Base-by-base conservation (phyloP, 2,888 invertebrate species). In the Azorinus chamasolen region DNA sequence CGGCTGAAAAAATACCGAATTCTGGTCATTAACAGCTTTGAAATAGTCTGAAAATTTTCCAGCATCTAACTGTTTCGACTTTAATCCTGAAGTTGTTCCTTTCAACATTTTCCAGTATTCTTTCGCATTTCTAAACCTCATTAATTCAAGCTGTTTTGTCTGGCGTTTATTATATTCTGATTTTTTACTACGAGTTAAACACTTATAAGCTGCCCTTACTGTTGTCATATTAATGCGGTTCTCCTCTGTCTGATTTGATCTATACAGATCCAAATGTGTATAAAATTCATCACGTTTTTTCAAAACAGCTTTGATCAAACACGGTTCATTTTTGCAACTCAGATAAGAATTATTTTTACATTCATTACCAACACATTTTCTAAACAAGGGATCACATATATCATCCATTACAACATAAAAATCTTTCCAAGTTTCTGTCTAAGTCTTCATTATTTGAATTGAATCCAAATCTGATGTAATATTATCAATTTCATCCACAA, bases 101-200 rank as follows among this genome's bases (percentile, higher is more conserved):
- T 20, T 45, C 20, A 45, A 45, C n/a, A 45, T n/a, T 45, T 45
- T 45, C 45, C 41, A 63, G 53, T 63, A 63, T 18, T 37, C 22
- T 53, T 43, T 61, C 6, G 50, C 61, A 61, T 61, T 61, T 37
- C 16, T 48, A 32, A 25, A 48, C 0, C 50, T 25, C 1, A 18
- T 6, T 5, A 24, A 14, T 41, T 45, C 12, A 22, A 63, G 51
- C 41, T 41, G 39, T 3, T 39, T 37, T 1, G 53, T 50, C 14
- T 37, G 14, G 39, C 14, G 1, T 53, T 41, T 37, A n/a, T n/a
- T 24, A 39, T 43, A n/a, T 39, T n/a, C 18, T 32, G 14, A 37
- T 50, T 51, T 48, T 2, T 5, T 37, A 22, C 20, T 18, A 16
- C 53, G 8, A 3, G 51, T 12, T 14, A n/a, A 10, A 8, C 22